A percentile compares a stretch with the other conserved stretches of the same genome.
Conservation (phyloP, 2,888 invertebrate species). For the Lochmaea capreae region DNA sequence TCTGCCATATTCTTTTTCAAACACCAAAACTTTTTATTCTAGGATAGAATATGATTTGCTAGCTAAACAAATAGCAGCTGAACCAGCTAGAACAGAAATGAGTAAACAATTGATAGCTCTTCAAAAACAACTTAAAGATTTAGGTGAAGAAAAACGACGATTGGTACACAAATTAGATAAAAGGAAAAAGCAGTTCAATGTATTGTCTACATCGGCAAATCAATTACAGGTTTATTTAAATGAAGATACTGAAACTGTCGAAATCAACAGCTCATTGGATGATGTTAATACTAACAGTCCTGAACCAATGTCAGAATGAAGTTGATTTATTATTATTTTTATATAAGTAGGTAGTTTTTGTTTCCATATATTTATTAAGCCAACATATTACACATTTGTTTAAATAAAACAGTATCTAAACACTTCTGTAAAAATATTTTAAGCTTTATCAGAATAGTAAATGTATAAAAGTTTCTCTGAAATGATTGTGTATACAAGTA, state of each 20-base stretch:
- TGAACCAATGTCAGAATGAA: conserved; percentile 62
- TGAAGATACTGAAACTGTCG: conserved; percentile 65
- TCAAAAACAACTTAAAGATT: conserved; percentile 77
- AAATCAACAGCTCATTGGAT: conserved; percentile 59
- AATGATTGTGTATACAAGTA: no score
- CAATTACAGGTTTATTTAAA: conserved; percentile 85
- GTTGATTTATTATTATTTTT: no score
- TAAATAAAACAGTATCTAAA: no score
- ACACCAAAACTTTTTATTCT: neutral
- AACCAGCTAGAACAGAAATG: conserved; percentile 89
- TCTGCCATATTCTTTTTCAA: no score
- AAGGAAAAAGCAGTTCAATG: conserved; percentile 90
- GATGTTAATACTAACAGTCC: conserved; percentile 66
- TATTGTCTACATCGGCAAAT: conserved; percentile 87
- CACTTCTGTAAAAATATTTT: no score
- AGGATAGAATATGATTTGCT: conserved; percentile 90
- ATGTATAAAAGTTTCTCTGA: no score
- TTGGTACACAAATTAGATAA: conserved; percentile 83
- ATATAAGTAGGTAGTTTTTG: neutral
- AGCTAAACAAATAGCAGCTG: conserved; percentile 89
- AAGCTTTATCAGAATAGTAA: no score
- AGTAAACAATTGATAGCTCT: conserved; percentile 76
- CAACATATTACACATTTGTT: neutral
- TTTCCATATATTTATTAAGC: neutral
- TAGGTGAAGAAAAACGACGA: conserved; percentile 78